Evolutionary conservation across 1,140 invertebrate genomes (phyloP), one percentile per base, ranked within the genome.

Genomic region (Holotrichia oblita): DNA sequence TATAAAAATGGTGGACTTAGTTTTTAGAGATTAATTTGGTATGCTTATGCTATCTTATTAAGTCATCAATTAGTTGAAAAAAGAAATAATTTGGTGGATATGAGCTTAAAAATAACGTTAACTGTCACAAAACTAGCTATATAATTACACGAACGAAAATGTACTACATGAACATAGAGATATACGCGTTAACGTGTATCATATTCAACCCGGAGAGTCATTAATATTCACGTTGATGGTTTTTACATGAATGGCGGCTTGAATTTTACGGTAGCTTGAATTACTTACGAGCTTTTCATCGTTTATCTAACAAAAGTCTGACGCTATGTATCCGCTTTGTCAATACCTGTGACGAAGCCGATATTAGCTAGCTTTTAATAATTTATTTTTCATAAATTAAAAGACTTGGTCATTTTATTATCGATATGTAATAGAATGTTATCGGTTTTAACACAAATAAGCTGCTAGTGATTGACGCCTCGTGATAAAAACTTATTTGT

Each of bases 201-300:
- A 69, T 69, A 27, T 69, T 69, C 61, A 69, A 22, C 22, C 10
- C 8, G 8, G 61, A 69, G 61, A 69, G 61, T 69, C 61, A 69
- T 69, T 69, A 69, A 69, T 69, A 69, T 69, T 69, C 61, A 34
- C 61, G 61, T 69, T 69, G 61, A 69, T 69, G 61, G 61, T 24
- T 69, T 69, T 69, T 69, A 69, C 61, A 55, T 17, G 48, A 55
- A 55, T 55, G 17, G 61, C 61, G 61, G 61, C 61, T 69, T 69
- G 61, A 69, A 69, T 69, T 69, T 69, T 20, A 69, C 61, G 61
- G 61, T 14, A 24, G 22, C 22, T 69, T 69, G 61, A 69, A 69
- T 69, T 69, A 34, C 61, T 69, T 69, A 27, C 61, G 61, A 69
- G 61, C 61, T 69, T 69, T 69, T 69, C 22, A 34, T 34, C 61